A percentile compares a stretch with the other conserved stretches of the same genome.
These are phyloP conservation scores for Mellilla xanthometata DNA, from an alignment of 2,888 invertebrate genomes.

Conservation along the genomic window DNA sequence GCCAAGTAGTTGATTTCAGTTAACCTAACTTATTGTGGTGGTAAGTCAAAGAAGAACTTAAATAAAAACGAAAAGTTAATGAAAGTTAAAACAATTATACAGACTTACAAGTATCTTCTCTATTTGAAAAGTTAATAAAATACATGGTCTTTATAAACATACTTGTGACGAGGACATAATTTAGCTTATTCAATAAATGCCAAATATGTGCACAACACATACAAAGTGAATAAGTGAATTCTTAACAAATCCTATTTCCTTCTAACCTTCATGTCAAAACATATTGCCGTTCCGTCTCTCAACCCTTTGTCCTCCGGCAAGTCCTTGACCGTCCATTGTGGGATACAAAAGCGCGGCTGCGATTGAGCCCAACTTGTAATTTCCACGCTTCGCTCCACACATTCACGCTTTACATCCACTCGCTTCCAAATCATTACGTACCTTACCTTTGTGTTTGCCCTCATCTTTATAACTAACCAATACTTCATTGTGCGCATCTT, in stretches of 20 bases:
- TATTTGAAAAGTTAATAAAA: no score
- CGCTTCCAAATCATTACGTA: constrained; percentile 80
- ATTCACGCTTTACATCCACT: constrained; percentile 73
- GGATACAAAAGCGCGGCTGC: constrained; percentile 70
- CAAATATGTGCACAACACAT: no score
- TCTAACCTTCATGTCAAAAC: constrained; percentile 28
- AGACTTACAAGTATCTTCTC: no score
- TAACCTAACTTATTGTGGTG: no score
- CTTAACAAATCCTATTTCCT: constrained; percentile 4
- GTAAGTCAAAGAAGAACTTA: no score
- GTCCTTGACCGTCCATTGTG: constrained; percentile 78
- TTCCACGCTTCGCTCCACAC: constrained; percentile 74
- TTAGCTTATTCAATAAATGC: no score
- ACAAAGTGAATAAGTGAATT: background rate
- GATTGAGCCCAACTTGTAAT: constrained; percentile 75
- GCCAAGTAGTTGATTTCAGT: no score
- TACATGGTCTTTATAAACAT: no score
- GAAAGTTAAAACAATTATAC: no score
- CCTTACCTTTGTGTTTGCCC: constrained; percentile 69
- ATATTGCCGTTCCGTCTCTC: constrained; percentile 41
- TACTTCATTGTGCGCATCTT: constrained; percentile 66
- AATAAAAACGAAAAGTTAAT: no score
- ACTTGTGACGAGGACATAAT: no score
- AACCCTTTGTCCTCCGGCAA: constrained; percentile 71
- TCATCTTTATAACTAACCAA: constrained; percentile 56